Evolutionary conservation across 2,797 vertebrate species (phyloP), one percentile per base, ranked within the genome.

Genomic region (Phyllotis vaccarum): DNA sequence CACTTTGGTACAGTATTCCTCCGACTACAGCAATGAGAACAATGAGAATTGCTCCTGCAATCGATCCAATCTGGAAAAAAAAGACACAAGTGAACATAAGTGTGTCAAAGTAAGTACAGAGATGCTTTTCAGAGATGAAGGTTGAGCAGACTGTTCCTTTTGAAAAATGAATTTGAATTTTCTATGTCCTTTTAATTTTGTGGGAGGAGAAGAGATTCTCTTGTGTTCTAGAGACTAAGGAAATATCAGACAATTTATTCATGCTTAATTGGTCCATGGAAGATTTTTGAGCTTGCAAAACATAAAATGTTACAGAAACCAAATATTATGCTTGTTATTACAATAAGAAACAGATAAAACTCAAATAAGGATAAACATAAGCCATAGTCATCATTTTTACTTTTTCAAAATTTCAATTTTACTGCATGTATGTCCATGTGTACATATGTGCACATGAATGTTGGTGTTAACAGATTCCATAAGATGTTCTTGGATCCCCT

Each of bases 1-100:
- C 99, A 12, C 99, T 99, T 98, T 98, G 98, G 98, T 99, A 99
- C 13, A 99, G 98, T 91, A 99, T 97, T 27, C 99, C 99, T 46
- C 99, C 99, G 60, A 99, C 96, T 89, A 99, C 99, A 16, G 99
- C 99, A 31, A 99, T 98, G 94, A 99, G 9, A 68, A 99, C 52
- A 0, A 99, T 99, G 29, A 99, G 99, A 74, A 85, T 0, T 1
- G 98, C 98, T 27, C 99, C 99, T 1, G 86, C 31, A 31, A 99
- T 97, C 66, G 99, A 99, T 6, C 99, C 99, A 0, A 99, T 0
- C 99, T 99, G 98, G 54, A 95, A 82, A 22, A 62, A 62, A 37
- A 37, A 95, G 97, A 90, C 10, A 96, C 2, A 90, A 81, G 21
- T 58, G 40, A 88, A 3, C 1, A 31, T 1, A 27, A 34, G 6